phyloP scores from a whole-genome alignment of 2,888 invertebrate species.

The Strigamia crassipes region DNA sequence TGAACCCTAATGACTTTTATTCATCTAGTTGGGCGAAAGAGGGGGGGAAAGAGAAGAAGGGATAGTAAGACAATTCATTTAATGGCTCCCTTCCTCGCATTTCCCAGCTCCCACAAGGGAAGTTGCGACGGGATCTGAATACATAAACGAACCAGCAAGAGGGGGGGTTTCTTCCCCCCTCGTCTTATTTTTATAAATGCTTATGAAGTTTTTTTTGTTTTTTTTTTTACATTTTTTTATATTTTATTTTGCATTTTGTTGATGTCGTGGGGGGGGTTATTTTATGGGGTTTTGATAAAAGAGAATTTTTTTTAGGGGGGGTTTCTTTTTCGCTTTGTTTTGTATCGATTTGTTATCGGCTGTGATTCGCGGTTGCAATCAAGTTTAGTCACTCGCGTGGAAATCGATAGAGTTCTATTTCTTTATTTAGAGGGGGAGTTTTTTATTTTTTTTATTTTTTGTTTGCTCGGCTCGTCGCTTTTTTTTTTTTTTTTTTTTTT shows the following conservation, averaged over 20 bases:
- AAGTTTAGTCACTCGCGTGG: not conserved
- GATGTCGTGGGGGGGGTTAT: not conserved
- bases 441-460: not conserved
- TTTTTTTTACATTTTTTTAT: not conserved
- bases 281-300: not conserved
- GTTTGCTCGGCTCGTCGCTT: no score
- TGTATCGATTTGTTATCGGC: constrained; percentile 29
- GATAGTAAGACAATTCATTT: constrained; percentile 40
- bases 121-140: constrained; percentile 15
- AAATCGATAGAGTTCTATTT: not conserved
- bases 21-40: constrained; percentile 7
- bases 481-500: not conserved
- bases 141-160: not conserved
- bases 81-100: constrained; percentile 28
- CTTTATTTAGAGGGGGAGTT: not conserved
- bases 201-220: not conserved
- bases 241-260: not conserved
- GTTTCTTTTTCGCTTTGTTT: not conserved
- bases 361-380: not conserved
- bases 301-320: not conserved
- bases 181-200: not conserved
- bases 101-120: constrained; percentile 20
- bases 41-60: constrained; percentile 12
- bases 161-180: not conserved
- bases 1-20: constrained; percentile 24